Evolutionary conservation across 2,113 vertebrate genomes (phyloP).

Genomic region (Toxotes chatareus): DNA sequence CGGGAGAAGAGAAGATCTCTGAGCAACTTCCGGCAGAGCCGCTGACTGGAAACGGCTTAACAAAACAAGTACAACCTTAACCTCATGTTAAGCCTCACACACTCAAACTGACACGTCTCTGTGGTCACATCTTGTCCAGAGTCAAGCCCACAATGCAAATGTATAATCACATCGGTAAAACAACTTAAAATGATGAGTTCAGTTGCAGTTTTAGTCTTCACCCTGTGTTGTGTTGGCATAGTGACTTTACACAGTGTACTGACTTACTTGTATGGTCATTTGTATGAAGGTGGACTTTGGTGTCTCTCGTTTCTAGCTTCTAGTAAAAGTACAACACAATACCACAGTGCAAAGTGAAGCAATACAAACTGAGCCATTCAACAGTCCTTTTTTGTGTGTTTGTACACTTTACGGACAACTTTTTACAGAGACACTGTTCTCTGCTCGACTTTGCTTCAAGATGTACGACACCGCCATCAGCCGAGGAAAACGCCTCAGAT

Average conservation of each 20-base stretch:
- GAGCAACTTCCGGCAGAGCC: not conserved
- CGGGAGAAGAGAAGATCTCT: constrained; percentile 23
- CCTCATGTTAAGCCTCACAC: too few species aligned
- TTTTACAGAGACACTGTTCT: not conserved
- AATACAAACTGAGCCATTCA: not conserved
- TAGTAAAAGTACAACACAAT: not conserved
- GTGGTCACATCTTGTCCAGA: too few species aligned
- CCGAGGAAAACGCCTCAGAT: not conserved
- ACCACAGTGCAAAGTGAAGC: not conserved
- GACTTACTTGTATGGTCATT: too few species aligned
- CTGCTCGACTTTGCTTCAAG: not conserved
- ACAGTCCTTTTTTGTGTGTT: not conserved
- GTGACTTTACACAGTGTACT: not conserved
- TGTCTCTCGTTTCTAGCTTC: too few species aligned
- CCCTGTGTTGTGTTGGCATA: not conserved
- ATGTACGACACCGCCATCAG: not conserved
- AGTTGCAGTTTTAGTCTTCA: not conserved
- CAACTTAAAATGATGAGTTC: not conserved
- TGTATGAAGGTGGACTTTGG: too few species aligned
- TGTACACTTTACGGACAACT: not conserved
- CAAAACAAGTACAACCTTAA: not conserved
- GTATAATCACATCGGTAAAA: too few species aligned
- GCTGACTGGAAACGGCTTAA: not conserved
- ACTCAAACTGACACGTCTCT: too few species aligned
- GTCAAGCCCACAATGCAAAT: too few species aligned